Evolutionary conservation across 2,113 vertebrate genomes (phyloP), one percentile per base, ranked within the genome.

Genomic region (Lonchura striata): DNA sequence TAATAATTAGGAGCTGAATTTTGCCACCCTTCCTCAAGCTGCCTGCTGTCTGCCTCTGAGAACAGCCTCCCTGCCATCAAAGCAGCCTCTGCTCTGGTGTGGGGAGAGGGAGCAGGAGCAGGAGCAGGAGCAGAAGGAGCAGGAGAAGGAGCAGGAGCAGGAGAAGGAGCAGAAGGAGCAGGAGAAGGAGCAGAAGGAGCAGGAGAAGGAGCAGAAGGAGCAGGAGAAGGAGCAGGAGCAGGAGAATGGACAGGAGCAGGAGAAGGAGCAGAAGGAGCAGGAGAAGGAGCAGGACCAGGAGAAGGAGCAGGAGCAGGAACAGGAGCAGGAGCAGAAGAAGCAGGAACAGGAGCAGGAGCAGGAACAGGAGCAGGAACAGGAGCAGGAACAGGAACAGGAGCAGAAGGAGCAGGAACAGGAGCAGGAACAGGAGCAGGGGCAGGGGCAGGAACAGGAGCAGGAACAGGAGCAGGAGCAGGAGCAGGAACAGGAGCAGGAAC

Each of bases 1-100:
- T 91, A 94, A 96, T 96, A 95, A 95, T 95, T 94, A 95, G 93
- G 91, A 94, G 86, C 74, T 79, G 91, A 86, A 52, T 91, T 87
- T 68, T 63, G 83, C 81, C 75, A 82, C 74, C 63, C 74, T 80
- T 83, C 3, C 79, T 78, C 85, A 75, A 90, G 93, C 93, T 96
- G 93, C 70, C 86, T 91, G 75, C 91, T 95, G 89, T 6, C 54
- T 69, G 75, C 30, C 56, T 86, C 56, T 46, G 42, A 2, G 35
- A 63, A 9, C 82, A 86, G 78, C 59, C 65, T 44, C 52, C 50
- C 71, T 41, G 53, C 69, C 57, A 44, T 21, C 23, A 28, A 14
- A 84, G 70, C 65, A 61, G 86, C 33, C 47, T n/a, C 65, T 84
- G 1, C n/a, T 60, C 52, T 4, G 10, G 46, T 13, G 74, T 47